These are phyloP conservation scores for Artibeus lituratus DNA, from an alignment of 2,797 vertebrate species.

Conservation along the genomic window DNA sequence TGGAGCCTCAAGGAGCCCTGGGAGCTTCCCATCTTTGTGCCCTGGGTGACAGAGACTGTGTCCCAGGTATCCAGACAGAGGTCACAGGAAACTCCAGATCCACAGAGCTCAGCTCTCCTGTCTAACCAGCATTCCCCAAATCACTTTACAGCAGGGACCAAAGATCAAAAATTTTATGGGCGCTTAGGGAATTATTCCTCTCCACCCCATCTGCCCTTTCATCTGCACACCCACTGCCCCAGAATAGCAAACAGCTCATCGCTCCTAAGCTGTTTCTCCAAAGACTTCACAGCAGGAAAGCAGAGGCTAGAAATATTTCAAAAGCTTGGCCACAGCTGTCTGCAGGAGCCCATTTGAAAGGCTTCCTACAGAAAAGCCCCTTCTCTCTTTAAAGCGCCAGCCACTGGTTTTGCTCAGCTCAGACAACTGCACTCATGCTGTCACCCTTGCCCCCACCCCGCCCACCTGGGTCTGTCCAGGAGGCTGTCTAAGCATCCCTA, in stretches of 20 bases:
- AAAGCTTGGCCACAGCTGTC: slow-evolving; percentile 83
- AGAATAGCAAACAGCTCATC: slow-evolving; percentile 74
- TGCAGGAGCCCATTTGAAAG: slow-evolving; percentile 78
- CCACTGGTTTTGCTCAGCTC: slow-evolving; percentile 28
- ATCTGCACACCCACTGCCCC: slow-evolving; percentile 78
- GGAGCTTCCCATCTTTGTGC: neutral
- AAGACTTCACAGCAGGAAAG: slow-evolving; percentile 84
- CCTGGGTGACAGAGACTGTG: neutral
- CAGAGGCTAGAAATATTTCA: slow-evolving; percentile 83
- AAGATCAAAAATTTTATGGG: slow-evolving; percentile 87
- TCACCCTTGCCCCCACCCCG: neutral
- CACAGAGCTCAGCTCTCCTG: slow-evolving; percentile 73
- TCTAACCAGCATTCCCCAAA: slow-evolving; percentile 80
- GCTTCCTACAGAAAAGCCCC: slow-evolving; percentile 41
- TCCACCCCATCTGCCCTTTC: slow-evolving; percentile 69
- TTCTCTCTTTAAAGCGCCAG: slow-evolving; percentile 60
- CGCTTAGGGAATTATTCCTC: slow-evolving; percentile 79
- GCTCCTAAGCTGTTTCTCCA: slow-evolving; percentile 69
- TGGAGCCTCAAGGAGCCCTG: neutral
- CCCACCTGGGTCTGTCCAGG: neutral
- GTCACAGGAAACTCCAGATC: neutral
- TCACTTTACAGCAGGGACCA: slow-evolving; percentile 83
- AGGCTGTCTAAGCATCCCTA: neutral
- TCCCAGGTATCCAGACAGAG: neutral
- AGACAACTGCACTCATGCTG: neutral